Base-by-base conservation (phyloP, 2,888 invertebrate species). In the Seira musarum region DNA sequence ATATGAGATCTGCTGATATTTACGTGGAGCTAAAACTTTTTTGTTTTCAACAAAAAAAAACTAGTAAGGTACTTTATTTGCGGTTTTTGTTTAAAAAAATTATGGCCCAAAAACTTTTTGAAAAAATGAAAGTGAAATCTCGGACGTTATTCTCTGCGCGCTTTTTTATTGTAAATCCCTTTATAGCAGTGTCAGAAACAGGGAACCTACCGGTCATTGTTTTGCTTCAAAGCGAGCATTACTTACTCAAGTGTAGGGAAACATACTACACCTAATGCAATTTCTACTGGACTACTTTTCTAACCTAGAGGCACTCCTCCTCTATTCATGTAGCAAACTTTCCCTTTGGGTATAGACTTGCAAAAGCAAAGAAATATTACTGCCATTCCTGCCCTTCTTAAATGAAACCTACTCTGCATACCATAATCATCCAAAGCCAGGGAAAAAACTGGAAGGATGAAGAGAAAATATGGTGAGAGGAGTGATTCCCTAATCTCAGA, bases 141-240 rank as follows among this genome's bases (percentile, higher is more conserved):
- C 57, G 35, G 65, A 75, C 53, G 30, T 53, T 63, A 60, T 13
- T 40, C 40, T 40, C 40, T 64, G 53, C 53, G 57, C 24, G 46
- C 49, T 10, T 35, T 76, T 25, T 65, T 5, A 40, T 13, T 40
- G 69, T 53, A 76, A 76, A 76, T 76, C 76, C 76, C 69, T 76
- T 76, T 76, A 76, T 64, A 35, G 69, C 69, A 64, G 76, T 76
- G 76, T 69, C 76, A 76, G 69, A 65, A 76, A 69, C 69, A 76
- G 76, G 61, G 35, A 69, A 69, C 69, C 40, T 5, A 69, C 61
- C 10, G 40, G 40, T 40, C 25, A 67, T 67, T 66, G 67, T 67
- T 67, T 46, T 19, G 57, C 63, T n/a, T 65, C 49, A 53, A 64
- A 65, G 66, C 21, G 22, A 46, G 73, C 15, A 15, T 24, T 22